These are phyloP conservation scores for Mastacembelus armatus DNA, from an alignment of 2,797 vertebrate species.

Conservation along the genomic window DNA sequence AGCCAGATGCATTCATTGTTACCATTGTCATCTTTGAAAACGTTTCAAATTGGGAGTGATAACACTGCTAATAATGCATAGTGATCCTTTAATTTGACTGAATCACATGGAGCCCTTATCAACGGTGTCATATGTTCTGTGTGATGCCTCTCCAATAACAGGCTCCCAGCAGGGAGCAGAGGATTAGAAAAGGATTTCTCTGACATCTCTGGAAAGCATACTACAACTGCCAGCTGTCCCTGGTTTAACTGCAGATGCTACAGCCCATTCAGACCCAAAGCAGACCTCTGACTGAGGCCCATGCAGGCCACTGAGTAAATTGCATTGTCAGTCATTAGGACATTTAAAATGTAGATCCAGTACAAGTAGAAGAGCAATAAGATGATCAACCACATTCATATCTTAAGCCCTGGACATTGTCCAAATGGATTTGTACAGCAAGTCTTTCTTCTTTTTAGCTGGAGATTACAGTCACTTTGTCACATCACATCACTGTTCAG, in stretches of 20 bases:
- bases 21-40: conserved; percentile 42
- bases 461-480: conserved; percentile 6
- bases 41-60: conserved; percentile 50
- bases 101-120: conserved; percentile 71
- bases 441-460: conserved; percentile 30
- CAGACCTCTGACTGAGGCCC: conserved; percentile 49
- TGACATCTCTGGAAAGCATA: conserved; percentile 63
- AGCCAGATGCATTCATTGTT: conserved; percentile 38
- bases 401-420: conserved; percentile 73
- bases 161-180: conserved; percentile 64
- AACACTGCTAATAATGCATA: conserved; percentile 65
- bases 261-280: conserved; percentile 50
- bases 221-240: conserved; percentile 59
- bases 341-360: conserved; percentile 85
- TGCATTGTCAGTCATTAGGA: no score
- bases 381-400: conserved; percentile 77
- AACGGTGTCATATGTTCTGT: conserved; percentile 73
- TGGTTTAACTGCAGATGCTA: conserved; percentile 53
- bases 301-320: conserved; percentile 47
- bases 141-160: conserved; percentile 72
- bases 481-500: conserved; percentile 22
- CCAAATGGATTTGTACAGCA: conserved; percentile 54
- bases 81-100: conserved; percentile 68
- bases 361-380: conserved; percentile 69
- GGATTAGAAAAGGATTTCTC: conserved; percentile 76